phyloP scores from a whole-genome alignment of 2,888 invertebrate species.

The Punctoribates punctum region DNA sequence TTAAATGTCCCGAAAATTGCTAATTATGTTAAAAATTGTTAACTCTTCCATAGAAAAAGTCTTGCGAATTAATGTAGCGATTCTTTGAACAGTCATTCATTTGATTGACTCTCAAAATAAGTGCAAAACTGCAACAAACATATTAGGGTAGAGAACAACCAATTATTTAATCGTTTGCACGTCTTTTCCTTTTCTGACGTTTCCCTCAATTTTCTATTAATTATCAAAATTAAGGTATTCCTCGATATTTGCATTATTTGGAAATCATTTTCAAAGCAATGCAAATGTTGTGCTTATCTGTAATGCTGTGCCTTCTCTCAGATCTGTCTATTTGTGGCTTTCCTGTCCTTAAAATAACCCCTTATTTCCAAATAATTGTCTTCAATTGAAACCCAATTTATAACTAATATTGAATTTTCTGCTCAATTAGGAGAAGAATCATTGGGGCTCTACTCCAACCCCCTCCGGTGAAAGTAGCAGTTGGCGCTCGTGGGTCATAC shows the following conservation, averaged over 20 bases:
- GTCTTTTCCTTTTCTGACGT: not conserved
- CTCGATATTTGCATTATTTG: not conserved
- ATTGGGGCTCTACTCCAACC: constrained; percentile 13
- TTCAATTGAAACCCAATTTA: not conserved
- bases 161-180: constrained; percentile 16
- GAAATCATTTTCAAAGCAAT: not conserved
- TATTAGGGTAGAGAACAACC: constrained; percentile 33
- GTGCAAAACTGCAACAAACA: constrained; percentile 17
- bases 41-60: constrained; percentile 26
- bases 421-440: constrained; percentile 20
- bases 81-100: constrained; percentile 11
- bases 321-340: not conserved
- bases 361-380: not conserved
- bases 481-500: constrained; percentile 53
- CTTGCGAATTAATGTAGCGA: constrained; percentile 25
- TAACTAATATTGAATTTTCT: not conserved
- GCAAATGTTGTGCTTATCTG: not conserved
- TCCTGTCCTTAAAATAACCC: not conserved
- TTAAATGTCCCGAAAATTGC: constrained; percentile 41
- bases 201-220: not conserved
- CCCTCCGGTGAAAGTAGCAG: constrained; percentile 35
- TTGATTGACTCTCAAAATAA: constrained; percentile 19
- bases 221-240: not conserved
- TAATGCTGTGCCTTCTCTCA: not conserved
- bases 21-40: constrained; percentile 31